Percentiles rank a stretch among this genome's conserved stretches.
phyloP scores from a whole-genome alignment of 2,888 invertebrate genomes.

The Morinoia aosen region DNA sequence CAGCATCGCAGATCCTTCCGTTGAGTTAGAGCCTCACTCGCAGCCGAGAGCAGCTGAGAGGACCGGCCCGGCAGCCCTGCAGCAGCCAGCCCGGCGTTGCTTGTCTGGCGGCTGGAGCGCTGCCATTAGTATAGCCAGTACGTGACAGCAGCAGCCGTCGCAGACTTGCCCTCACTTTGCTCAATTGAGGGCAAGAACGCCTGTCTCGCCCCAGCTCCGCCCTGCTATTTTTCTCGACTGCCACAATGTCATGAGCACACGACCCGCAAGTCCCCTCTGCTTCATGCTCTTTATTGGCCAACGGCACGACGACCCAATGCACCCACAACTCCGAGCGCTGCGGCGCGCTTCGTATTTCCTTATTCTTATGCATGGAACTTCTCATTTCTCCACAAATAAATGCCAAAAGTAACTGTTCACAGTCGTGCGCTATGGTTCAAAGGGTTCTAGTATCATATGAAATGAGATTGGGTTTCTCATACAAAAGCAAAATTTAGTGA shows the following conservation, averaged over 20 bases:
- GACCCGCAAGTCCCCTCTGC: background rate
- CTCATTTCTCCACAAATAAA: background rate
- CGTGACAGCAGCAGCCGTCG: constrained; percentile 2
- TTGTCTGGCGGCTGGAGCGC: background rate
- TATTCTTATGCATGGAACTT: constrained; percentile 12
- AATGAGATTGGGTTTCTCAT: constrained; percentile 17
- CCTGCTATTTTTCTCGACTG: background rate
- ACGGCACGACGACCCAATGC: background rate
- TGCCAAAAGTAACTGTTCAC: constrained; percentile 12
- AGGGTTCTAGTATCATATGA: background rate
- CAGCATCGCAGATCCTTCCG: background rate
- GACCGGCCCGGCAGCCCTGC: background rate
- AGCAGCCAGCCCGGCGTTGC: background rate
- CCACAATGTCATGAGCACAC: background rate
- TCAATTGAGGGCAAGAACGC: constrained; percentile 10
- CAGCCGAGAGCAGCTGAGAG: background rate
- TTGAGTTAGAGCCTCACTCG: background rate
- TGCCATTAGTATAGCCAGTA: constrained; percentile 3
- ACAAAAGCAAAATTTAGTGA: background rate
- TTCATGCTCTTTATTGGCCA: background rate
- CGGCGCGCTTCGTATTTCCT: background rate
- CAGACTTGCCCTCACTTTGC: background rate
- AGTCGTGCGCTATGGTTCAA: background rate
- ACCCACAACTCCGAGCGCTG: background rate
- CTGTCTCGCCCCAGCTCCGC: background rate